These are phyloP conservation scores for Passerculus sandwichensis DNA, from an alignment of 2,797 vertebrate species.

Conservation along the genomic window DNA sequence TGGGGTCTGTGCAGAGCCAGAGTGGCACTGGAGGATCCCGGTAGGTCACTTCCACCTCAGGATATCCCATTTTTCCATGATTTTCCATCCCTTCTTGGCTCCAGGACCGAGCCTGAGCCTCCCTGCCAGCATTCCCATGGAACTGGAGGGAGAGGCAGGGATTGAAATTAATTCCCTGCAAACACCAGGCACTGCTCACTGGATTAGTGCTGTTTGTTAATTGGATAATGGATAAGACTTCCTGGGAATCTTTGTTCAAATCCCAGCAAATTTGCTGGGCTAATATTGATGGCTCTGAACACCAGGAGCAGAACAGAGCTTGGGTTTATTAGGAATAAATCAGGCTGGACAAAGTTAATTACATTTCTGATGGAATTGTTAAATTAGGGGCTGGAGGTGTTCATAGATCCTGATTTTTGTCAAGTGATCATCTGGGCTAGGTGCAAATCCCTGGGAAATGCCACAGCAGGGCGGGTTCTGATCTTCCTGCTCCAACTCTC, in stretches of 20 bases:
- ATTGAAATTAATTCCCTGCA: neutral
- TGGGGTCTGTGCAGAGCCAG: neutral
- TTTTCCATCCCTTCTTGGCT: neutral
- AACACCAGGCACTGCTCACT: neutral
- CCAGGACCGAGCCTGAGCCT: rapidly evolving
- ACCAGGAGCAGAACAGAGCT: conserved; percentile 40
- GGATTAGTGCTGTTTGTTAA: conserved; percentile 8
- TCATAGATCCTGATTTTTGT: conserved; percentile 65
- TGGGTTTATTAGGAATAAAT: conserved; percentile 73
- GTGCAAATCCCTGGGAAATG: neutral
- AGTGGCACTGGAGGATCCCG: no score
- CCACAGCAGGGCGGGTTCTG: neutral
- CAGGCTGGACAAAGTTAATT: conserved; percentile 74
- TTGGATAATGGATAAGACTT: neutral
- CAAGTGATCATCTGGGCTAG: conserved; percentile 24
- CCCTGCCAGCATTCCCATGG: neutral
- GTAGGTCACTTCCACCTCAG: neutral
- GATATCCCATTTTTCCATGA: neutral
- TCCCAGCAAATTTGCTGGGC: neutral
- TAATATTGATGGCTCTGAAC: conserved; percentile 44
- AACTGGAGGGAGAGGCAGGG: neutral
- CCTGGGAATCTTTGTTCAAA: neutral
- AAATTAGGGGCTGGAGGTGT: conserved; percentile 39
- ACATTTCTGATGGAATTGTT: conserved; percentile 73
- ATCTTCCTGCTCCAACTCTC: neutral